These are phyloP conservation scores for Agrotis ipsilon DNA, from an alignment of 2,888 invertebrate genomes.

Conservation along the genomic window DNA sequence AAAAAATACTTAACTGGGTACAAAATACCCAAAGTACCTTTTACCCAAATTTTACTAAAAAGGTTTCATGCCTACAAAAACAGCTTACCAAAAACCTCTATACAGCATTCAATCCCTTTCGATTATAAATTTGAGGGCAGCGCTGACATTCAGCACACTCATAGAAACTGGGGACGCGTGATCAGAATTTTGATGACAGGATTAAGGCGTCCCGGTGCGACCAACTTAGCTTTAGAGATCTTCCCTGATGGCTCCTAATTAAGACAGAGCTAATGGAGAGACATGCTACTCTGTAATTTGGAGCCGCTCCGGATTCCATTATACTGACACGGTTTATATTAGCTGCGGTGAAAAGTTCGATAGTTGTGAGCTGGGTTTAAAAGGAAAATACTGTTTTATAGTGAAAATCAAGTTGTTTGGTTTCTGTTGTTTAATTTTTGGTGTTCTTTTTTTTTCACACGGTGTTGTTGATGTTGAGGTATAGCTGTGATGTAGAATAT, in stretches of 20 bases:
- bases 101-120: constrained; percentile 68
- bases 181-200: constrained; percentile 83
- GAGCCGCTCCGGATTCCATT: constrained; percentile 67
- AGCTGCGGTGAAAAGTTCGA: constrained; percentile 57
- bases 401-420: constrained; percentile 20
- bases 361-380: constrained; percentile 31
- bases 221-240: constrained; percentile 81
- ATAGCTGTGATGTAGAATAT: neutral
- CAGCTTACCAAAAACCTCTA: constrained; percentile 44
- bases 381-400: constrained; percentile 16
- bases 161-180: constrained; percentile 84
- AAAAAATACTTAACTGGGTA: neutral
- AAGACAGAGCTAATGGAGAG: constrained; percentile 82
- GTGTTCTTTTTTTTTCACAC: too few relatives aligned
- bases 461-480: neutral
- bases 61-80: constrained; percentile 18
- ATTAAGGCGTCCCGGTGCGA: constrained; percentile 79
- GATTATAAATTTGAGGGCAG: constrained; percentile 80
- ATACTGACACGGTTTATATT: constrained; percentile 62
- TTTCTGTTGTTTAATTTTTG: constrained; percentile 9
- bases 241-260: constrained; percentile 82
- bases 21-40: neutral
- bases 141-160: constrained; percentile 82
- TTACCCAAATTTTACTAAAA: neutral
- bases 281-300: constrained; percentile 75